Evolutionary conservation across 2,888 invertebrate genomes (phyloP).

Genomic region (Pristionchus maxplancki): DNA sequence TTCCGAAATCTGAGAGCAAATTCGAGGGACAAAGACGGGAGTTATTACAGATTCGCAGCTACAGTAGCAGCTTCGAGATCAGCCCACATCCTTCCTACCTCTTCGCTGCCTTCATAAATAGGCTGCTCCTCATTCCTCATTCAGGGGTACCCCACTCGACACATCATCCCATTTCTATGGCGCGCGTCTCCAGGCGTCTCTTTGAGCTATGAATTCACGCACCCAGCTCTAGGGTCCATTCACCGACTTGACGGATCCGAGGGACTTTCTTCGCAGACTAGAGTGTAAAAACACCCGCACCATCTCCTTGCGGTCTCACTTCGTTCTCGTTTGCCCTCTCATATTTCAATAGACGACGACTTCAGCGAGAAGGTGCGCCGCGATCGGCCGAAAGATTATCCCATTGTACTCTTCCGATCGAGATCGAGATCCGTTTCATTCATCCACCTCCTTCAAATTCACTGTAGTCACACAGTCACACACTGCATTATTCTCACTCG

Average conservation of each 20-base stretch:
- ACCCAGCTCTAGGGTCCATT: background rate
- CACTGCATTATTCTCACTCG: conserved; percentile 1
- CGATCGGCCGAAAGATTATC: conserved; percentile 26
- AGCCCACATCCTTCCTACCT: background rate
- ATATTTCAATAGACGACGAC: conserved; percentile 37
- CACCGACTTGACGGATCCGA: background rate
- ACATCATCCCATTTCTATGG: conserved; percentile 35
- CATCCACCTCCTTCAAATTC: background rate
- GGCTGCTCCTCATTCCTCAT: background rate
- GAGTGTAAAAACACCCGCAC: background rate
- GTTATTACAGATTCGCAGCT: background rate
- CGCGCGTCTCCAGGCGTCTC: conserved; percentile 14
- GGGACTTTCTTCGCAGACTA: background rate
- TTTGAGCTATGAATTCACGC: background rate
- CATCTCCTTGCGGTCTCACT: background rate
- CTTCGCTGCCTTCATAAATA: background rate
- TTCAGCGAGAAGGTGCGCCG: background rate
- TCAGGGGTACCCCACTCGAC: conserved; percentile 17
- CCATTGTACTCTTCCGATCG: conserved; percentile 28
- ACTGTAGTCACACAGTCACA: background rate
- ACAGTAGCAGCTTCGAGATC: background rate
- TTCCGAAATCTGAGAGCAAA: background rate
- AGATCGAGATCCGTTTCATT: conserved; percentile 7
- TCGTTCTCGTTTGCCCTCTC: background rate
- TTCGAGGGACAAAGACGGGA: background rate